These are phyloP conservation scores for Lamprotornis superbus DNA, from an alignment of 2,113 vertebrate genomes.

Conservation along the genomic window DNA sequence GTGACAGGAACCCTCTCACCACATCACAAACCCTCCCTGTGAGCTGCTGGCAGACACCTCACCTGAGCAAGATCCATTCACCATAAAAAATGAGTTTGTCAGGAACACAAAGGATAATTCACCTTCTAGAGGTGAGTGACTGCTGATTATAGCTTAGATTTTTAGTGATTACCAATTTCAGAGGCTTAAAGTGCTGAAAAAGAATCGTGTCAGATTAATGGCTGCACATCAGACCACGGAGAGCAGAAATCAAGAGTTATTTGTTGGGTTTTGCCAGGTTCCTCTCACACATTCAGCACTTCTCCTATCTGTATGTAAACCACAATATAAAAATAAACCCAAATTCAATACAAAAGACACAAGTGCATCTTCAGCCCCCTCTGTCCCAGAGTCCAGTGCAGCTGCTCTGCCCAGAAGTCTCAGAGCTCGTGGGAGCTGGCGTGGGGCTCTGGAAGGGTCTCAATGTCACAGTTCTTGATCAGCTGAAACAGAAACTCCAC, in stretches of 20 bases:
- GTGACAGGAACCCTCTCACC: not conserved
- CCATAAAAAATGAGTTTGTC: not conserved
- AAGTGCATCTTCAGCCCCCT: not conserved
- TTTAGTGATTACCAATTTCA: not conserved
- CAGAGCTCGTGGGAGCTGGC: conserved; percentile 80
- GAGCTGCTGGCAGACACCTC: not conserved
- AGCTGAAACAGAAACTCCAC: conserved; percentile 85
- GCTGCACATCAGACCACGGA: not conserved
- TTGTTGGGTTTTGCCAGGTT: not conserved
- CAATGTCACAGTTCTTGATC: conserved; percentile 87
- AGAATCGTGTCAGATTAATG: not conserved
- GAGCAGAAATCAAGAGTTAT: not conserved
- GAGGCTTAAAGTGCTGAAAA: not conserved
- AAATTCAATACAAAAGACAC: not conserved
- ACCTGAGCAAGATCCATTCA: not conserved
- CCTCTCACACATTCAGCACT: not conserved
- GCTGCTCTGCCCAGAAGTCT: not conserved
- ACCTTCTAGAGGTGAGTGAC: not conserved
- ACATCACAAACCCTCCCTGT: accelerated
- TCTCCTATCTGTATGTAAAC: not conserved
- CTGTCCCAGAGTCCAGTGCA: not conserved
- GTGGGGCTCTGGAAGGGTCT: conserved; percentile 72
- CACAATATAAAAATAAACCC: accelerated
- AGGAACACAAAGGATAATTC: not conserved
- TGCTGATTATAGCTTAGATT: not conserved